Evolutionary conservation across 2,113 vertebrate genomes (phyloP).

Genomic region (Porphyrio hochstetteri): DNA sequence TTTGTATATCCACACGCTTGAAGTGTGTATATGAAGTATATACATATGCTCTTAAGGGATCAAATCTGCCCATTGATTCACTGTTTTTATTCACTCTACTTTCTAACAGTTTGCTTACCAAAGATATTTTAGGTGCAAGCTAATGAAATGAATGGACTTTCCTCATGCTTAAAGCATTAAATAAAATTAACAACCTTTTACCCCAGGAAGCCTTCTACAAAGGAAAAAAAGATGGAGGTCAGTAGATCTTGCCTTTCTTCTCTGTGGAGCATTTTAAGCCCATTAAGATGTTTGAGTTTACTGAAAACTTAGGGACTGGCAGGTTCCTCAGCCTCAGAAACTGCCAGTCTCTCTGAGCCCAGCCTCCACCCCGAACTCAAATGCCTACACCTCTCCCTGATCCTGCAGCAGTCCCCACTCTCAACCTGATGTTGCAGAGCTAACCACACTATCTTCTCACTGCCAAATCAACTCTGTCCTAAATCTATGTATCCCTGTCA

Average conservation of each 20-base stretch:
- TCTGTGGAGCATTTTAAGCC: not conserved
- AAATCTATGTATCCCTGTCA: fast-evolving
- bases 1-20: not conserved
- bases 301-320: not conserved
- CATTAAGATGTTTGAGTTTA: not conserved
- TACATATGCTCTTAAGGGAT: slow-evolving; percentile 17
- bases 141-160: slow-evolving; percentile 39
- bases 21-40: not conserved
- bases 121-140: not conserved
- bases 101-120: slow-evolving; percentile 35
- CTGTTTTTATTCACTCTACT: slow-evolving; percentile 3
- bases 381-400: not conserved
- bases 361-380: not conserved
- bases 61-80: slow-evolving; percentile 18
- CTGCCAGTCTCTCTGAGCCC: not conserved
- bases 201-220: not conserved
- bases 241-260: not conserved
- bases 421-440: not conserved
- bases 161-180: not conserved
- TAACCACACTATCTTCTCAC: not conserved
- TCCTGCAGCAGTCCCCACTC: not conserved
- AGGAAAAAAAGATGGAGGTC: not conserved
- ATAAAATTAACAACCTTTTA: slow-evolving; percentile 10
- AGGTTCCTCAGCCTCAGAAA: not conserved
- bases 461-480: not conserved